Evolutionary conservation across 2,797 vertebrate genomes (phyloP), one percentile per base, ranked within the genome.

Genomic region (Anniella stebbinsi): DNA sequence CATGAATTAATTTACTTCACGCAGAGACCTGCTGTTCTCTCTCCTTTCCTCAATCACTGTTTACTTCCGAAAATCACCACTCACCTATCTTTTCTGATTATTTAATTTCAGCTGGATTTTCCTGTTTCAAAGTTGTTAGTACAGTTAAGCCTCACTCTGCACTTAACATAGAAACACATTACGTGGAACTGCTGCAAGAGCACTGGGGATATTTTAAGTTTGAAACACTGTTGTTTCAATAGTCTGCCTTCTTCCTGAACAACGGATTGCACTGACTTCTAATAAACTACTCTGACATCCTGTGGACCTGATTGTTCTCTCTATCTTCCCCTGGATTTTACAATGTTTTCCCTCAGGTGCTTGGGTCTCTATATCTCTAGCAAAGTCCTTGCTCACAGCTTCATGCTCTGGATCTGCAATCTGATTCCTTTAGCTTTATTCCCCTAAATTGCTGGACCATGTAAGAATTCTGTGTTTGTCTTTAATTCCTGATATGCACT

Each of bases 1-100:
- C 93, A 94, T 93, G 94, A 96, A 96, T 96, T 96, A 96, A 97
- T 97, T 97, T 97, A 91, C 93, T 95, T 95, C 95, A 93, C 3
- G 78, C 95, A 93, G 95, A 95, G 93, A 92, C 95, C 92, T 94
- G 93, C 93, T 95, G 94, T 90, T 87, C 94, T 95, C 85, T 93
- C 87, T 94, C 95, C 95, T 96, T 96, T 92, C 86, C 36, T 97
- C 94, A 95, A 94, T 96, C 95, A 95, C 93, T 96, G 92, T 97
- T 97, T 97, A 96, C 94, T 95, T 93, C 89, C 95, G 95, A 94
- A 97, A 96, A 93, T 96, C 93, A 95, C 91, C 93, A 88, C 78
- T 95, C 93, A 96, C 92, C 91, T 96, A 93, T 96, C 95, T 95
- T 94, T 93, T 95, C 93, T 94, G 91, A 96, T 94, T 96, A 93